Percentiles rank a stretch among this genome's conserved stretches.
These are phyloP conservation scores for Microtus ochrogaster DNA, from an alignment of 2,113 vertebrate genomes.

Conservation along the genomic window DNA sequence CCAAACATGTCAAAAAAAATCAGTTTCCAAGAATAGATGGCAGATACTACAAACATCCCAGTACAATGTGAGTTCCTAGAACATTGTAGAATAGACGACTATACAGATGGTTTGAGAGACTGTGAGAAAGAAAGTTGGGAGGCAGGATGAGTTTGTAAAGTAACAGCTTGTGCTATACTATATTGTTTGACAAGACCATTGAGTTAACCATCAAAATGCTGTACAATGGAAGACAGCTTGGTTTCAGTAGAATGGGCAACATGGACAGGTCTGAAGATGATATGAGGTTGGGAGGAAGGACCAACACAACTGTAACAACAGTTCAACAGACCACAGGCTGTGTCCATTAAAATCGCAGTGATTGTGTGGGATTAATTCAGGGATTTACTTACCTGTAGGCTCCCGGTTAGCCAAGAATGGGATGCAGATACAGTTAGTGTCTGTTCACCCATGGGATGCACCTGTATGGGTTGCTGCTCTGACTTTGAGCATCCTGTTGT, in stretches of 20 bases:
- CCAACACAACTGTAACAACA: neutral
- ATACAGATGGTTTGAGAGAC: neutral
- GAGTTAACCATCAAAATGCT: conserved; percentile 48
- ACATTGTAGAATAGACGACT: conserved; percentile 43
- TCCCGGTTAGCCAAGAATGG: neutral
- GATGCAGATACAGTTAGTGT: neutral
- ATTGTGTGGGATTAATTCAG: neutral
- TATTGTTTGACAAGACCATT: conserved; percentile 21
- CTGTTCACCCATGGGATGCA: neutral
- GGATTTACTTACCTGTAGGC: neutral
- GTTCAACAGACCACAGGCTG: neutral
- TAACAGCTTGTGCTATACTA: neutral
- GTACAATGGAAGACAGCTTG: neutral
- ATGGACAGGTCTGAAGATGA: neutral
- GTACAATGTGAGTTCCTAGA: neutral
- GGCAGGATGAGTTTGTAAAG: conserved; percentile 17
- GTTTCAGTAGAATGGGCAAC: neutral
- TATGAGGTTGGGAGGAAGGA: neutral
- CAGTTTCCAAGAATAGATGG: neutral
- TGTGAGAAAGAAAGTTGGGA: neutral
- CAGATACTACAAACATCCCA: neutral
- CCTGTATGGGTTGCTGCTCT: neutral
- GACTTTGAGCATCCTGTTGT: neutral
- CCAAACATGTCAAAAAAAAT: neutral
- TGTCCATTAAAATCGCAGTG: neutral